These are phyloP conservation scores for Sinodicranocentrus sp. DNA, from an alignment of 2,888 invertebrate species.

Conservation along the genomic window DNA sequence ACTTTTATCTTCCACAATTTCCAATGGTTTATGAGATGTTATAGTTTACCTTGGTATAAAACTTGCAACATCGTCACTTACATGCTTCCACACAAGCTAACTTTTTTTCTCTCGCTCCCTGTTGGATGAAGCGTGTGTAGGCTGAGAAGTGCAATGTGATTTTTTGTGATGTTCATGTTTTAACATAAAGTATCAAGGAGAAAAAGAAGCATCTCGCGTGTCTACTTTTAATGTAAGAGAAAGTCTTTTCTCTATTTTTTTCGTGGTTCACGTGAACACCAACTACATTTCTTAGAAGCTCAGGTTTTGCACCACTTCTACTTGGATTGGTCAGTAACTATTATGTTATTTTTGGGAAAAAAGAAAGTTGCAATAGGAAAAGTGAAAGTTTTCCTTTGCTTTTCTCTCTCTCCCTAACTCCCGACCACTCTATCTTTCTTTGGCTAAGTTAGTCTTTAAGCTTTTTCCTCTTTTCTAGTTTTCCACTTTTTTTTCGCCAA, in stretches of 20 bases:
- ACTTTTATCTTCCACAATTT: conserved; percentile 35
- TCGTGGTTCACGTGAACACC: conserved; percentile 30
- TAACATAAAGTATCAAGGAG: conserved; percentile 5
- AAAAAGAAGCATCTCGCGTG: not conserved
- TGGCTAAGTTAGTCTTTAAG: not conserved
- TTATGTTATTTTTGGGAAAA: conserved; percentile 13
- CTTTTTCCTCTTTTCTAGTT: not conserved
- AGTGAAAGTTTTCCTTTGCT: conserved; percentile 29
- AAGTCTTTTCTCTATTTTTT: conserved; percentile 8
- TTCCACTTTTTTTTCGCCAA: not conserved
- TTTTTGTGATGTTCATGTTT: conserved; percentile 13
- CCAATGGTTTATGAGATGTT: conserved; percentile 46
- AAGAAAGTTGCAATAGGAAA: conserved; percentile 14
- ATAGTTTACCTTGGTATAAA: conserved; percentile 4
- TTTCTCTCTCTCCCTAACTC: conserved; percentile 12
- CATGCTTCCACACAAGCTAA: not conserved
- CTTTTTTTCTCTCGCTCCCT: conserved; percentile 6
- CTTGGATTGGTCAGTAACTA: conserved; percentile 46
- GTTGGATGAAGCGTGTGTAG: conserved; percentile 19
- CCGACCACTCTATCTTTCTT: not conserved
- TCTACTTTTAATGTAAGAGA: too few species aligned
- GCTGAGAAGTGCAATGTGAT: conserved; percentile 13
- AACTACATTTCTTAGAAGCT: conserved; percentile 22
- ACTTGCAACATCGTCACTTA: not conserved
- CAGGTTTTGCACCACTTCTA: conserved; percentile 17